Base-by-base conservation (phyloP, 1,140 invertebrate species). In the Pogonognathellus flavescens region DNA sequence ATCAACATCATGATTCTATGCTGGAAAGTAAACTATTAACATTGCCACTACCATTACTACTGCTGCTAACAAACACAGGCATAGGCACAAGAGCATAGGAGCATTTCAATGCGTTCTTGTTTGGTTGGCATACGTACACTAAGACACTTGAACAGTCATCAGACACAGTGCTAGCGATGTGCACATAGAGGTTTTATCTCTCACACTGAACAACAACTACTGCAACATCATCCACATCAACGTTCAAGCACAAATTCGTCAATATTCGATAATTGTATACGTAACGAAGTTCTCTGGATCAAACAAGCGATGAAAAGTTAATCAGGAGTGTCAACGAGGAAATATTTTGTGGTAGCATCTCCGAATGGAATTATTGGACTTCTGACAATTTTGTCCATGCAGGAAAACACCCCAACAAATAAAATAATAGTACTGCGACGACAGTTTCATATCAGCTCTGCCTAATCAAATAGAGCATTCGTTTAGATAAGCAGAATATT, bases 381-480 rank as follows among this genome's bases (percentile, higher is more conserved):
- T 41, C 6, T 41, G 6, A 41, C 31, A 41, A 3, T 41, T 41
- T 41, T 41, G 31, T 41, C 31, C 31, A 41, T 41, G 31, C 31
- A 41, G 31, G 31, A 41, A 41, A 57, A 57, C 53, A 57, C 11
- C 53, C 53, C 9, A 57, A 57, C 11, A 57, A 57, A 14, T n/a
- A 57, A 41, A 41, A 41, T n/a, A n/a, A n/a, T 41, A 41, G 31
- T 41, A 41, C 31, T 41, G 31, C 31, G 2, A 41, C 31, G 2
- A 41, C 31, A 41, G 1, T 41, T 57, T 57, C 53, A 13, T 76
- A 76, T 25, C 22, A 66, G 22, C 25, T 25, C 70, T 31, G n/a
- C 70, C 41, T 76, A 76, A 76, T 76, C 70, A 76, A 76, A 76
- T 76, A 76, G 31, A 76, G 11, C 70, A 49, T 76, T 41, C 31